phyloP scores from a whole-genome alignment of 2,888 invertebrate genomes.

The Idaea biselata region DNA sequence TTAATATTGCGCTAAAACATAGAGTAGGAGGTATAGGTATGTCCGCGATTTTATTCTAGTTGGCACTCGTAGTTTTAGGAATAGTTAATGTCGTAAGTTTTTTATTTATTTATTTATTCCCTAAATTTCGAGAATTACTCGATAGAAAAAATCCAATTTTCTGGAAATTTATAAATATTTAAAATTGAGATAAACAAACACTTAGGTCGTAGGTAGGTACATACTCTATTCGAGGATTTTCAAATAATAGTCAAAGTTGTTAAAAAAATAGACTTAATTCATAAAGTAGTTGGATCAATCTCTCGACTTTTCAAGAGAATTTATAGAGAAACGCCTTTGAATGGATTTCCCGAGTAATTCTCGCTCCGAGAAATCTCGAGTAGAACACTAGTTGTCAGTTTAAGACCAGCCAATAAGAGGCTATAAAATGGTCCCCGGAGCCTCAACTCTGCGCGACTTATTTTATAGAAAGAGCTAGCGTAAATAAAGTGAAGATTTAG shows the following conservation, averaged over 20 bases:
- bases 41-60: too few species aligned
- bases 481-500: slow-evolving; percentile 54
- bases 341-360: not conserved
- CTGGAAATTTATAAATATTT: too few species aligned
- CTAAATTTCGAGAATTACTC: too few species aligned
- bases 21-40: too few species aligned
- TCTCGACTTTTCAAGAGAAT: not conserved
- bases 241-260: too few species aligned
- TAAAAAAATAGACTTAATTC: too few species aligned
- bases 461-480: slow-evolving; percentile 39
- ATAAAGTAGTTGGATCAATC: not conserved
- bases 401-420: slow-evolving; percentile 55
- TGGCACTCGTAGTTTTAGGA: slow-evolving; percentile 20
- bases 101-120: too few species aligned
- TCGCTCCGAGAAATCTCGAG: slow-evolving; percentile 18
- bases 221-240: too few species aligned
- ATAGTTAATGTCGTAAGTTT: slow-evolving; percentile 32
- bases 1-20: slow-evolving; percentile 23
- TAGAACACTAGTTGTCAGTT: slow-evolving; percentile 43
- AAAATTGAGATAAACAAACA: too few species aligned
- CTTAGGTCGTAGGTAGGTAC: too few species aligned
- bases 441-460: slow-evolving; percentile 39
- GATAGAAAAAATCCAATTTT: too few species aligned
- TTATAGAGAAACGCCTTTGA: not conserved
- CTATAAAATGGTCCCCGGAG: slow-evolving; percentile 56